Conservation (phyloP, 1,140 invertebrate species). For the Coelopa frigida region DNA sequence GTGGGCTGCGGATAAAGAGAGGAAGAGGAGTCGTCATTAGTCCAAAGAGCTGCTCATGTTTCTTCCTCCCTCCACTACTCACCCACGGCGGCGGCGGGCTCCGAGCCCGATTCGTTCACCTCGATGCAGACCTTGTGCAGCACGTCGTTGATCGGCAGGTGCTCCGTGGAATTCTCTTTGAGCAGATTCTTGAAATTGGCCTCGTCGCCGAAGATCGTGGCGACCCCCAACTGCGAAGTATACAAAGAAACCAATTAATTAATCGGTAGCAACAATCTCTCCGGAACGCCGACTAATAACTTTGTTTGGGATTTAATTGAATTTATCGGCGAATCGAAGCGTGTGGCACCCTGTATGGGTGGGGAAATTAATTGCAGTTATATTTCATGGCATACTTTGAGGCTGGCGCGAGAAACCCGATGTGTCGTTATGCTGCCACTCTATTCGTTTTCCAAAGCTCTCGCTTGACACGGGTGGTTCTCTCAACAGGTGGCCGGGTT, state of each 20-base stretch:
- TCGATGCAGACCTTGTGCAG: conserved; percentile 31
- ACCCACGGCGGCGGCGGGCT: conserved; percentile 8
- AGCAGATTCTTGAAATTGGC: conserved; percentile 38
- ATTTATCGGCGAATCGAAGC: too few species aligned
- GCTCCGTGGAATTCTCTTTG: conserved; percentile 6
- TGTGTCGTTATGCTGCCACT: too few species aligned
- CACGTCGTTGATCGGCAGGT: conserved; percentile 27
- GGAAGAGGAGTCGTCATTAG: conserved; percentile 2
- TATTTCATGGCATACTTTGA: too few species aligned
- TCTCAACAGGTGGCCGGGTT: too few species aligned
- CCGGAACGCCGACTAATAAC: not conserved
- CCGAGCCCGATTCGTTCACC: conserved; percentile 34
- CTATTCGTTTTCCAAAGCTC: too few species aligned
- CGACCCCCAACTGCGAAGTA: conserved; percentile 24
- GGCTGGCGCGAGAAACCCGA: too few species aligned
- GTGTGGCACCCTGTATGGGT: too few species aligned
- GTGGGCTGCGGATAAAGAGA: conserved; percentile 19
- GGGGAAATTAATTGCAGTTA: too few species aligned
- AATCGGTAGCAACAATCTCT: not conserved
- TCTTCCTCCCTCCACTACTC: not conserved
- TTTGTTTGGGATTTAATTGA: too few species aligned
- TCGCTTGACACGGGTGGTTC: too few species aligned
- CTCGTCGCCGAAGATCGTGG: conserved; percentile 23
- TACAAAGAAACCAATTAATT: not conserved
- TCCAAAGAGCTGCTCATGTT: not conserved